Evolutionary conservation across 1,140 invertebrate species (phyloP), one percentile per base, ranked within the genome.

Genomic region (Drosophila sucinea): DNA sequence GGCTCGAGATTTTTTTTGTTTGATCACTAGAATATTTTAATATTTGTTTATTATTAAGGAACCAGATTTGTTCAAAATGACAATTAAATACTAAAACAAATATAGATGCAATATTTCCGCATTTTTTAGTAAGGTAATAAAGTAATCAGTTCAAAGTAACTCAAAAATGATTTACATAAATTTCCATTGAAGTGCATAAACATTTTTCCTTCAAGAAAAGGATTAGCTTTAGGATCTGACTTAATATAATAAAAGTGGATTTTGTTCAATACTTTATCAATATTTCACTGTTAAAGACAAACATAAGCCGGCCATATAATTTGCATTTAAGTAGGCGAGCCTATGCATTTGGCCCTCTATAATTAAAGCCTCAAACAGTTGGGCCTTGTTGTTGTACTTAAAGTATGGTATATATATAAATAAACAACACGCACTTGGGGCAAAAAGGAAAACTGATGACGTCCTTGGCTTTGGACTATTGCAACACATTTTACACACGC

Each of bases 401-500:
- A 51, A 51, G 33, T 56, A 10, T 38, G 67, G 4, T 17, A 4
- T 57, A 57, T 64, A 35, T 57, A 57, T 30, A 27, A 47, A 35
- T 60, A 54, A 38, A 51, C 55, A 44, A 60, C 75, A 87, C 83
- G 83, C 83, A 87, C 79, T 87, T 79, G 82, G 33, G 23, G 17
- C 7, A 17, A 57, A 57, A 33, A 57, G 17, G n/a, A 35, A 87
- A 77, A 73, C 58, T 79, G 61, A 82, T 87, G 83, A 87, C 83
- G 83, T 87, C 83, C 83, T 87, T 87, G 83, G 73, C 77, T 78
- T 70, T 85, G 78, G 66, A 79, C 81, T 72, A 32, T 44, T 44
- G 73, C 66, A 62, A 61, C 63, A 70, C 61, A 3, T 68, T 30
- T 38, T n/a, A 51, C 44, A 44, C 41, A 44, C 23, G 6, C 44